Base-by-base conservation (phyloP, 2,888 invertebrate species). In the Amphiduros pacificus region DNA sequence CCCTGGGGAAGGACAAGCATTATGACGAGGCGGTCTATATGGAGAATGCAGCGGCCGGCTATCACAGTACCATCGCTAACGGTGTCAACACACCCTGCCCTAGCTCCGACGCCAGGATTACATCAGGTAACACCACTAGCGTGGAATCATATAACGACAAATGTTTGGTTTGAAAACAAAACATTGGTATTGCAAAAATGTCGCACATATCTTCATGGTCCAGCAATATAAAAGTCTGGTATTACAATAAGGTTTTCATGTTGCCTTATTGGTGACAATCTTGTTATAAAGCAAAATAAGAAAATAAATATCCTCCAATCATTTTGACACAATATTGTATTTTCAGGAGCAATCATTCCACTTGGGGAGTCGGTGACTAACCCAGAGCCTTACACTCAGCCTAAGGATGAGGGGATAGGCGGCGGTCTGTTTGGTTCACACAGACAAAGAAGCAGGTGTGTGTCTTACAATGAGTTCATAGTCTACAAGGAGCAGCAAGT, bases 401-500 rank as follows among this genome's bases (percentile, higher is more conserved):
- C n/a, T n/a, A n/a, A n/a, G n/a, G 36, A 11, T 9, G 36, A 36
- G 36, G 44, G 9, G 22, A 44, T 20, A 24, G 11, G 17, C 32
- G 27, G n/a, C 22, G 4, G 14, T 28, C 44, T 2, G 14, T 6
- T 6, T 17, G 63, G 63, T 44, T 55, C 65, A 11, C 53, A 59
- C 20, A n/a, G n/a, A n/a, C n/a, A n/a, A n/a, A n/a, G n/a, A n/a
- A n/a, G n/a, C n/a, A n/a, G n/a, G n/a, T n/a, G n/a, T n/a, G 51
- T 75, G 52, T 56, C 62, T 14, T 68, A 77, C 64, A 78, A 74
- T 66, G 81, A 82, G 69, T 82, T 75, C 68, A 75, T 82, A 28
- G 74, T 81, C 9, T 77, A 80, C 65, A 71, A 78, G 60, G 71
- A 75, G 4, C 68, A 72, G 27, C 81, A 80, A 67, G 72, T 80